Evolutionary conservation across 1,140 invertebrate species (phyloP), one percentile per base, ranked within the genome.

Genomic region (Panonychus citri): DNA sequence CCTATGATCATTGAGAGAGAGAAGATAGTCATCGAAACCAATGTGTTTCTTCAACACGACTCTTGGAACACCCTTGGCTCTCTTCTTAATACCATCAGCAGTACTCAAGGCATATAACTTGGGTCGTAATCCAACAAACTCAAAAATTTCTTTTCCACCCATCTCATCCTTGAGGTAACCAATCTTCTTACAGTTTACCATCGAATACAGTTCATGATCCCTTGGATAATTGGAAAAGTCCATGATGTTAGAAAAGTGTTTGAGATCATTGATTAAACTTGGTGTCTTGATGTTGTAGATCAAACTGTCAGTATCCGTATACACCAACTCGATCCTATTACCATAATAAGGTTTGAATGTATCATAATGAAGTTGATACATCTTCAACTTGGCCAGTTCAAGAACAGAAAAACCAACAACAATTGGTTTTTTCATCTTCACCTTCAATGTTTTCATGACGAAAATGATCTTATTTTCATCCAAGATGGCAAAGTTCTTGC

Each of bases 151-250:
- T 54, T 55, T 57, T 12, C 68, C 68, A 58, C 64, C 65, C 25
- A 62, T 62, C 64, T 75, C 73, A 66, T 73, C 71, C 64, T 73
- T 75, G 60, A 74, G 69, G 63, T 71, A 67, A 7, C 72, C 71
- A 4, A 71, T 24, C 3, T 71, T 66, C 59, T 75, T 75, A 61
- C 71, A 72, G 60, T 74, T 73, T 39, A 66, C 15, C 39, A 61
- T 3, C 64, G 24, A 12, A 17, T 28, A 50, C 56, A 60, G 27
- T 0, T 12, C 53, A 62, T 59, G 40, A 48, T 60, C 37, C 60
- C 62, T 49, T 49, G 2, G 15, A 57, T 62, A 64, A 59, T 64
- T 40, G 0, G 54, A 64, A 0, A 55, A 56, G 21, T 62, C 59
- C 1, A 63, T 60, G 0, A 30, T 19, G 21, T 60, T 28, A 57